These are phyloP conservation scores for Phania funesta DNA, from an alignment of 2,888 invertebrate genomes.

Conservation along the genomic window DNA sequence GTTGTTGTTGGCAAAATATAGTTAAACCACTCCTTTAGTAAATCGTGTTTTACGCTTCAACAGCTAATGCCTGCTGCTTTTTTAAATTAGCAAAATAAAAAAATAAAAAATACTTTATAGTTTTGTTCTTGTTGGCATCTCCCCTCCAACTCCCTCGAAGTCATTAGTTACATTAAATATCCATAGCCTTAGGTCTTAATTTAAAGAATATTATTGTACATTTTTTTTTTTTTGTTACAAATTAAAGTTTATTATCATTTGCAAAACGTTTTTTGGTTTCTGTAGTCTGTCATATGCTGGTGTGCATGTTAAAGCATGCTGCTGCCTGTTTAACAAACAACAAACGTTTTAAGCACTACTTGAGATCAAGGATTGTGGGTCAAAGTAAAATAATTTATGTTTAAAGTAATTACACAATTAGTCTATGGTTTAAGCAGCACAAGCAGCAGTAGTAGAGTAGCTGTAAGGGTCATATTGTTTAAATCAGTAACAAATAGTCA, in stretches of 20 bases:
- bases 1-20: slow-evolving; percentile 31
- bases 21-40: slow-evolving; percentile 64
- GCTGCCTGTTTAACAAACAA: slow-evolving; percentile 5
- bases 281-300: slow-evolving; percentile 20
- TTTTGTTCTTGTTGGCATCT: slow-evolving; percentile 39
- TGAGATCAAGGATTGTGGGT: slow-evolving; percentile 68
- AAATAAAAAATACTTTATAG: slow-evolving; percentile 8
- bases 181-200: slow-evolving; percentile 57
- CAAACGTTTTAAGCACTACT: slow-evolving; percentile 46
- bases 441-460: slow-evolving; percentile 5
- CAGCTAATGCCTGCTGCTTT: slow-evolving; percentile 58
- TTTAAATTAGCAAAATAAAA: slow-evolving; percentile 37
- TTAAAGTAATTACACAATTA: slow-evolving; percentile 55
- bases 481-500: slow-evolving; percentile 9
- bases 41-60: slow-evolving; percentile 67
- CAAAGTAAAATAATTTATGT: slow-evolving; percentile 67
- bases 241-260: slow-evolving; percentile 61
- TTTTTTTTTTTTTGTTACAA: slow-evolving; percentile 30
- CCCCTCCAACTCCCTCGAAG: slow-evolving; percentile 35
- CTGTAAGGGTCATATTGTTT: slow-evolving; percentile 49
- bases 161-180: slow-evolving; percentile 56
- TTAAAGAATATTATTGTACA: slow-evolving; percentile 55
- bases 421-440: slow-evolving; percentile 23
- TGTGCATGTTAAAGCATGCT: slow-evolving; percentile 23
- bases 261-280: slow-evolving; percentile 53